A percentile compares a stretch with the other conserved stretches of the same genome.
phyloP scores from a whole-genome alignment of 2,797 vertebrate species.

The Oryzias dopingdopingensis region DNA sequence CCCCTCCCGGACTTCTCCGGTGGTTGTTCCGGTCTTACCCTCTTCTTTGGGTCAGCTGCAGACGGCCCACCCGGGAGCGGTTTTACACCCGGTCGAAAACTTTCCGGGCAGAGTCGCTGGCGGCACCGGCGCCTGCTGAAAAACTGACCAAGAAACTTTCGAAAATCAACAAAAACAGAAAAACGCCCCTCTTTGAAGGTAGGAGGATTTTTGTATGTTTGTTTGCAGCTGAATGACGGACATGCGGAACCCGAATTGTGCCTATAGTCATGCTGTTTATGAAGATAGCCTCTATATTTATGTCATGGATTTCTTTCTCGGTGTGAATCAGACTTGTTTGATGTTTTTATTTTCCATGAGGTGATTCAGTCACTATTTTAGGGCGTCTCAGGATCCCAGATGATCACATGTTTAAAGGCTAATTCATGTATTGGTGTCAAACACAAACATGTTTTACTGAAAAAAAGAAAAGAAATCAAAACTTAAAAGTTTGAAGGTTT shows the following conservation, averaged over 20 bases:
- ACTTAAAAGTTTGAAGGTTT: conserved; percentile 66
- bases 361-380: conserved; percentile 73
- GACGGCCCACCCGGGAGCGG: conserved; percentile 71
- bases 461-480: conserved; percentile 55
- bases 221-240: conserved; percentile 75
- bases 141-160: conserved; percentile 51
- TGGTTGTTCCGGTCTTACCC: conserved; percentile 67
- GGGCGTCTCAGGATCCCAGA: conserved; percentile 81
- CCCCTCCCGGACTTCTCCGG: conserved; percentile 83
- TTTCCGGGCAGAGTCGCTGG: conserved; percentile 83
- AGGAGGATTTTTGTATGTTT: conserved; percentile 88
- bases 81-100: conserved; percentile 81
- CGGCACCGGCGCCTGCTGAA: conserved; percentile 80
- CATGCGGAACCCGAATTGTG: conserved; percentile 68
- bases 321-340: conserved; percentile 66
- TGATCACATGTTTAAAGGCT: conserved; percentile 71
- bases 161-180: conserved; percentile 58
- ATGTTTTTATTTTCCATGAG: conserved; percentile 35
- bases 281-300: conserved; percentile 68
- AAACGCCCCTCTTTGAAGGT: conserved; percentile 83
- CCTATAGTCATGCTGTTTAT: conserved; percentile 79
- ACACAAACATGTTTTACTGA: conserved; percentile 66
- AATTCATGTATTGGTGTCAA: conserved; percentile 76
- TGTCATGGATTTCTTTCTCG: conserved; percentile 46
- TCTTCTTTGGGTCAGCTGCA: conserved; percentile 73